phyloP scores from a whole-genome alignment of 1,140 invertebrate genomes.

The Eurosta solidaginis region DNA sequence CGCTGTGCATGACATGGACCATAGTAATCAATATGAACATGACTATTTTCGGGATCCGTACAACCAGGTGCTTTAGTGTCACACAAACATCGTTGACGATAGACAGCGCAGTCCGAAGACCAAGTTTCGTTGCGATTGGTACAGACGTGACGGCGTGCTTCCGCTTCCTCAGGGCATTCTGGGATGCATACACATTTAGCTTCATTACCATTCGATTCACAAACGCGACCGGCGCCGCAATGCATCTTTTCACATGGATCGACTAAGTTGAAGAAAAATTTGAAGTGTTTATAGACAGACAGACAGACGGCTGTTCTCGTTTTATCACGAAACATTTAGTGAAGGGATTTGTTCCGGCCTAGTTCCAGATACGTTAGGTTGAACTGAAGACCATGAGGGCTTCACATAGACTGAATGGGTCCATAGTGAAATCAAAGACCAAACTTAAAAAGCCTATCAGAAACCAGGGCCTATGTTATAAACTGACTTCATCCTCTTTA shows the following conservation, averaged over 20 bases:
- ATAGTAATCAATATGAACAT: slow-evolving; percentile 93
- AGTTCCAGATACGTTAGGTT: too few relatives aligned
- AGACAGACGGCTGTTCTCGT: neutral
- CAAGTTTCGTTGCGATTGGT: slow-evolving; percentile 94
- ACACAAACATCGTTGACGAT: slow-evolving; percentile 88
- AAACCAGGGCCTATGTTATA: too few relatives aligned
- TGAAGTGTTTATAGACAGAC: neutral
- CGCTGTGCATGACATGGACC: slow-evolving; percentile 79
- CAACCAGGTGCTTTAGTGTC: slow-evolving; percentile 76
- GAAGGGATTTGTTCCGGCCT: too few relatives aligned
- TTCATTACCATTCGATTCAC: slow-evolving; percentile 75
- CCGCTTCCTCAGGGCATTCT: slow-evolving; percentile 78
- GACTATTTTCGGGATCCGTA: slow-evolving; percentile 73
- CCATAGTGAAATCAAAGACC: too few relatives aligned
- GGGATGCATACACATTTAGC: slow-evolving; percentile 86
- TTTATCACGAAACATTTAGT: neutral
- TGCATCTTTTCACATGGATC: slow-evolving; percentile 86
- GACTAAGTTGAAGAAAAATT: slow-evolving; percentile 34
- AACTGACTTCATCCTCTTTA: too few relatives aligned
- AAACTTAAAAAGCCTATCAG: too few relatives aligned
- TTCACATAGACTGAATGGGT: too few relatives aligned
- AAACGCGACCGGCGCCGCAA: slow-evolving; percentile 88
- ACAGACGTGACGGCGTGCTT: slow-evolving; percentile 82
- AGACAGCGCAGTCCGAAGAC: slow-evolving; percentile 88
- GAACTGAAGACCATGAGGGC: too few relatives aligned